Percentiles rank a stretch among this genome's conserved stretches.
Evolutionary conservation across 2,113 vertebrate genomes (phyloP).

Genomic region (Anarrhichthys ocellatus): DNA sequence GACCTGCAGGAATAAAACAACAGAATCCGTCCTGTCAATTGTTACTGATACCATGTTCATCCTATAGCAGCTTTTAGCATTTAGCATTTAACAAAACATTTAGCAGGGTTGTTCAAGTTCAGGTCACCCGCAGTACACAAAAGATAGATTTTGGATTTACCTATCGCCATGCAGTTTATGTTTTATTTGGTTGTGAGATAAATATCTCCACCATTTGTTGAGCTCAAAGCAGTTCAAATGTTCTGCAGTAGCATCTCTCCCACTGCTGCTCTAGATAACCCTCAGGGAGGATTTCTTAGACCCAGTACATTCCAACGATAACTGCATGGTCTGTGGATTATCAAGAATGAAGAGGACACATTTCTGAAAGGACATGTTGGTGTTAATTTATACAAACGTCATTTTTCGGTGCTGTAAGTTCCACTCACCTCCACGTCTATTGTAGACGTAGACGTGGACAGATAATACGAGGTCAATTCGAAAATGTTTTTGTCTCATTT

Average conservation of each 20-base stretch:
- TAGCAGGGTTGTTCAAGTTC: not conserved
- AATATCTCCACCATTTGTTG: not conserved
- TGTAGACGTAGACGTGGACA: not conserved
- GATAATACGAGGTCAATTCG: not conserved
- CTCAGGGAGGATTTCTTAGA: not conserved
- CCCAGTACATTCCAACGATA: not conserved
- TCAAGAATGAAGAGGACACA: not conserved
- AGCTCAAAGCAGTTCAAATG: not conserved
- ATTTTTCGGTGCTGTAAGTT: not conserved
- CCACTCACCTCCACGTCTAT: not conserved
- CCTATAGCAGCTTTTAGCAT: not conserved
- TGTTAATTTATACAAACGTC: not conserved
- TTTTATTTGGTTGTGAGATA: not conserved
- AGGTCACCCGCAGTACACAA: not conserved
- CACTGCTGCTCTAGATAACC: not conserved
- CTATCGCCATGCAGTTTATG: not conserved
- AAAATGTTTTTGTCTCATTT: not conserved
- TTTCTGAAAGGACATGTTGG: not conserved
- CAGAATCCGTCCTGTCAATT: not conserved
- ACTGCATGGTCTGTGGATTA: not conserved
- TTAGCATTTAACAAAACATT: not conserved
- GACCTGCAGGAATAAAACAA: constrained; percentile 82
- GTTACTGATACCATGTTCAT: not conserved
- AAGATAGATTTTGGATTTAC: not conserved
- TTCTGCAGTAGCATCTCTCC: not conserved